Conservation (phyloP, 2,113 vertebrate species). For the Thalassarche chlororhynchos region DNA sequence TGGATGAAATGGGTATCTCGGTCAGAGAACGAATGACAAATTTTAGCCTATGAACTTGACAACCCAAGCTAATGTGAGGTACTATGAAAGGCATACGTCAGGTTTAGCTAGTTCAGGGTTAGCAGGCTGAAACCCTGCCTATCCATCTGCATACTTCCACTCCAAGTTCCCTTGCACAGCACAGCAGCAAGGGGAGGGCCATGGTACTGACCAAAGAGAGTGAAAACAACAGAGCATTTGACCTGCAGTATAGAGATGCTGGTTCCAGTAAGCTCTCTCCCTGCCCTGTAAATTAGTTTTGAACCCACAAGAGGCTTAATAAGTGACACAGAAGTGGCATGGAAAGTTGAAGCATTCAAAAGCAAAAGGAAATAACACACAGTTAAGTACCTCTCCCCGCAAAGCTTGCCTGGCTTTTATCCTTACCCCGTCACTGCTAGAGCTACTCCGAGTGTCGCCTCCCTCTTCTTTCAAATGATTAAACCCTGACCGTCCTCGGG, state of each 20-base stretch:
- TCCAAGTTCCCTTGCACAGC: not conserved
- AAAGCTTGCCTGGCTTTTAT: not conserved
- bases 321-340: not conserved
- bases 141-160: not conserved
- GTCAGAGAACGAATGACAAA: not conserved
- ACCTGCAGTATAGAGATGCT: not conserved
- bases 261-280: not conserved
- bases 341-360: not conserved
- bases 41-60: not conserved
- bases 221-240: not conserved
- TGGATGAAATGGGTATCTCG: not conserved
- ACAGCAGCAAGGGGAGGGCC: not conserved
- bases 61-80: not conserved
- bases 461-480: not conserved
- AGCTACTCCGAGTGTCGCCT: not conserved
- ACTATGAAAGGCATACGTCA: not conserved
- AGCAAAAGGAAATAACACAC: not conserved
- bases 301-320: not conserved
- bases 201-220: not conserved
- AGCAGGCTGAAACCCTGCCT: not conserved
- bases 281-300: not conserved
- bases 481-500: not conserved
- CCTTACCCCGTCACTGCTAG: not conserved
- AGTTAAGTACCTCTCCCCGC: not conserved
- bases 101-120: not conserved